Evolutionary conservation across 2,888 invertebrate species (phyloP).

Genomic region (Xestia sexstrigata): DNA sequence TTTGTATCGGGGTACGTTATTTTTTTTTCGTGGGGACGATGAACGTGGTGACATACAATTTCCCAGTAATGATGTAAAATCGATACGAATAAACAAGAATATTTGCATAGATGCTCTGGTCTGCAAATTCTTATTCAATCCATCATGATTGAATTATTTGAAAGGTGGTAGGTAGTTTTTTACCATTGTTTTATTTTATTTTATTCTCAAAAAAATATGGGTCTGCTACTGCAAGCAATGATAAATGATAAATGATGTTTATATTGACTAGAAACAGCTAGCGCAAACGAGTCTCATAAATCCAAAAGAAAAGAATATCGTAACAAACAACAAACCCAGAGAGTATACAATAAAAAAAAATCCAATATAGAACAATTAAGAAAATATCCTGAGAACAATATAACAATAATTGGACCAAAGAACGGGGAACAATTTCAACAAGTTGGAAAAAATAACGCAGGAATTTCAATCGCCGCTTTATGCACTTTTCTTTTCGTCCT

Average conservation of each 20-base stretch:
- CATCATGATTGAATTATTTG: neutral
- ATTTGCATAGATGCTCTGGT: neutral
- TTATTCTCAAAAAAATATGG: neutral
- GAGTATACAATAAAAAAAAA: constrained; percentile 13
- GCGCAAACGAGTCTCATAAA: neutral
- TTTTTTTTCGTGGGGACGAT: too few species aligned
- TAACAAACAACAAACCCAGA: neutral
- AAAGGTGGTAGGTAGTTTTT: neutral
- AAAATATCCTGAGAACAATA: constrained; percentile 39
- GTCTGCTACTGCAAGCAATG: neutral
- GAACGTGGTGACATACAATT: neutral
- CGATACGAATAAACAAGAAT: neutral
- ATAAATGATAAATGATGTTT: too few species aligned
- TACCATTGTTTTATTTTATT: neutral
- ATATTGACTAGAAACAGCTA: neutral
- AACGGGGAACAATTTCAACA: constrained; percentile 30
- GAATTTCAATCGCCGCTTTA: constrained; percentile 62
- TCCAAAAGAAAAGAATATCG: constrained; percentile 18
- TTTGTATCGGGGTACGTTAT: too few species aligned
- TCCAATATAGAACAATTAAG: constrained; percentile 37
- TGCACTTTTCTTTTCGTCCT: constrained; percentile 54
- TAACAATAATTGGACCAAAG: constrained; percentile 52
- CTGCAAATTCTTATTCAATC: neutral
- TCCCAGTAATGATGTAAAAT: neutral
- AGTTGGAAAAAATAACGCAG: constrained; percentile 43